These are phyloP conservation scores for Sciurus carolinensis DNA, from an alignment of 2,797 vertebrate genomes.

Conservation along the genomic window DNA sequence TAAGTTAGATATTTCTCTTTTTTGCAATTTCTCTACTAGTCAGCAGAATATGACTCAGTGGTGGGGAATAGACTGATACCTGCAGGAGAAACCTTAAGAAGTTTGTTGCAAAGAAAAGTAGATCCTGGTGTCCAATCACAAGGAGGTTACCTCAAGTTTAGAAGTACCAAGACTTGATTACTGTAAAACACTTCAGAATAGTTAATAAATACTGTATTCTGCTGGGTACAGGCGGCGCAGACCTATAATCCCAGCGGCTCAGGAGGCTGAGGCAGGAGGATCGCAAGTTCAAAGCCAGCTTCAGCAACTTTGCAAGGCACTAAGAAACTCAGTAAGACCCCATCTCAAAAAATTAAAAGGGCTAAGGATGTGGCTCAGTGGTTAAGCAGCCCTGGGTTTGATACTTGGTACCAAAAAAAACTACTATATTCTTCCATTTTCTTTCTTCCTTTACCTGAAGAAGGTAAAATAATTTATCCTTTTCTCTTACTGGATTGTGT, in stretches of 20 bases:
- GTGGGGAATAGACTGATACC: constrained; percentile 3
- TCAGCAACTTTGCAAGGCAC: no score
- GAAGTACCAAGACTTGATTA: background rate
- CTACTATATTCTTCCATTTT: background rate
- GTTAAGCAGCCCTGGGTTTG: no score
- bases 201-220: background rate
- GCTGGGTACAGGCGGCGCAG: no score
- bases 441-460: constrained; percentile 15
- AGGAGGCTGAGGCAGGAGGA: no score
- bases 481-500: constrained; percentile 36
- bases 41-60: constrained; percentile 15
- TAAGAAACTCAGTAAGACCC: no score
- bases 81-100: constrained; percentile 58
- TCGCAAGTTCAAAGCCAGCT: no score
- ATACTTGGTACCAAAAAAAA: no score
- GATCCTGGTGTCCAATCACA: background rate
- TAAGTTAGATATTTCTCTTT: background rate
- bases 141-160: background rate
- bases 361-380: no score
- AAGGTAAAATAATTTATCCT: constrained; percentile 5
- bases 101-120: constrained; percentile 29
- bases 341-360: no score
- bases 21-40: constrained; percentile 55
- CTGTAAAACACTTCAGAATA: background rate
- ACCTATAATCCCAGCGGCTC: no score